Base-by-base conservation (phyloP, 2,113 vertebrate genomes). In the Morone chrysops region DNA sequence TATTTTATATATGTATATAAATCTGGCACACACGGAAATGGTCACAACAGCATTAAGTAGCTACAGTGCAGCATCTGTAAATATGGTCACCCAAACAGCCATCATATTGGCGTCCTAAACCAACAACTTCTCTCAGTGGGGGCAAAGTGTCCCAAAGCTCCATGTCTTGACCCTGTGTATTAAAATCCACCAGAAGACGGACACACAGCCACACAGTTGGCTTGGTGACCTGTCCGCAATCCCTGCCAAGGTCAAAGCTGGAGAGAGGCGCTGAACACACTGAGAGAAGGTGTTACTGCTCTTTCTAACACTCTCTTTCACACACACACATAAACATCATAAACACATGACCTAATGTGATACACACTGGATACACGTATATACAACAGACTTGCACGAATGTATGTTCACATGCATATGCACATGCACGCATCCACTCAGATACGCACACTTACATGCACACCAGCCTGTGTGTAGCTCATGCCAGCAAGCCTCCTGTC, bases 401-500 rank as follows among this genome's bases (percentile, higher is more conserved):
- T 70, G 60, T 69, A 41, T 71, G 61, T 83, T 84, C 75, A 77
- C 72, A 51, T 47, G 54, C 78, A 65, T 18, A 66, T 38, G 47
- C 43, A 63, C 45, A 57, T 48, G 51, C 86, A 78, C 25, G 10
- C 68, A 82, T 50, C 38, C 14, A 50, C 73, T 47, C 71, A 71
- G 3, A 56, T 66, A 68, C 25, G 69, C 86, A 74, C 72, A 75
- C 68, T 61, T 41, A 45, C 82, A 82, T 85, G 78, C 94, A 93
- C 92, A 92, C 91, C 93, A 95, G 94, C 89, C 87, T 95, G 93
- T 68, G 89, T 60, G 69, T 53, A 91, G 82, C 86, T 92, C 89
- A 93, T 94, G 94, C 95, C 93, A 95, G 94, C 92, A 94, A 91
- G 90, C 93, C 93, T 94, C 92, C 93, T 93, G 94, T 94, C 90